Percentiles rank a stretch among this genome's conserved stretches.
These are phyloP conservation scores for human DNA, from an alignment of 2,113 vertebrate genomes.

Conservation along the genomic window DNA sequence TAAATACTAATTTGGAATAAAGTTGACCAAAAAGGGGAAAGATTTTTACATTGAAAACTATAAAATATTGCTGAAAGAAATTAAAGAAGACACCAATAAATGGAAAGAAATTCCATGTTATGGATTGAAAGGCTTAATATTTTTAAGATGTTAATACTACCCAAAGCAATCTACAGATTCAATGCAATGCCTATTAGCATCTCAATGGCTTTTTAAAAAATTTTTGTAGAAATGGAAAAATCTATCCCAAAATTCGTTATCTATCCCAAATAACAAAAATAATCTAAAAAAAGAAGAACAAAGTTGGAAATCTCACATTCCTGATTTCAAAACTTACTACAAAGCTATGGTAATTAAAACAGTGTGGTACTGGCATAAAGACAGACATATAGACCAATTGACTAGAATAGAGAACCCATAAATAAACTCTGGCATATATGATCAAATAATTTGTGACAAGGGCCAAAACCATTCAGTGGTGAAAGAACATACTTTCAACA, in stretches of 20 bases:
- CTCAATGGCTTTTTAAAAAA: not conserved
- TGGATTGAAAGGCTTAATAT: not conserved
- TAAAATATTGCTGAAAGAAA: not conserved
- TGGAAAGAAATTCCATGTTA: not conserved
- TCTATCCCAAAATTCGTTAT: not conserved
- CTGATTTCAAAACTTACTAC: not conserved
- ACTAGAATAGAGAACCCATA: not conserved
- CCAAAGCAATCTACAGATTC: not conserved
- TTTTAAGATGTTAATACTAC: not conserved
- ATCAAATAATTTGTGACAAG: not conserved
- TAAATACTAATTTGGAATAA: not conserved
- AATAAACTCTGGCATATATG: not conserved
- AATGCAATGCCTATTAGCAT: not conserved
- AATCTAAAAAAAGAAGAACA: not conserved
- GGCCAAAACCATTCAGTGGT: not conserved
- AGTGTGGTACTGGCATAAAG: not conserved
- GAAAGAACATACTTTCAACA: not conserved
- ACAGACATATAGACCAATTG: not conserved
- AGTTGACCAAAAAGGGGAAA: not conserved
- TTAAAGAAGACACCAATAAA: not conserved
- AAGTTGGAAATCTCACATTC: not conserved
- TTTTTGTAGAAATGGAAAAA: constrained; percentile 10
- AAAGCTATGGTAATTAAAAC: not conserved
- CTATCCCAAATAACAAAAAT: not conserved
- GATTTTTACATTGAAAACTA: not conserved